Evolutionary conservation across 2,113 vertebrate genomes (phyloP).

Genomic region (Spermophilus dauricus): DNA sequence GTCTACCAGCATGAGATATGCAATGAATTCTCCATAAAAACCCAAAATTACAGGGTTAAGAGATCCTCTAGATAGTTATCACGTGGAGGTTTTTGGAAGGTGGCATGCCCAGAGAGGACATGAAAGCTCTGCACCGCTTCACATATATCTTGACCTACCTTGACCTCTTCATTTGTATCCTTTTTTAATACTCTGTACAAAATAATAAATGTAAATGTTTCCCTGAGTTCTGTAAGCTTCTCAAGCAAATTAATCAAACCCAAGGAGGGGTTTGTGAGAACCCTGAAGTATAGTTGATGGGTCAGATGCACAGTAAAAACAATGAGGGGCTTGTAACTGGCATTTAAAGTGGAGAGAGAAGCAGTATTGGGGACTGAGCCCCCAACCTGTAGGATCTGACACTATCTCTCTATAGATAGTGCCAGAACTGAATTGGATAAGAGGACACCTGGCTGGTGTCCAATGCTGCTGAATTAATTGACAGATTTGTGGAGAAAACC

Average conservation of each 20-base stretch:
- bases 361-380: background rate
- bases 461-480: background rate
- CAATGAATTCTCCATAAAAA: background rate
- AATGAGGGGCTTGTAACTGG: background rate
- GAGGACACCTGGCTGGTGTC: background rate
- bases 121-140: background rate
- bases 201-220: background rate
- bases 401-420: background rate
- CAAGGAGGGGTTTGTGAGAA: background rate
- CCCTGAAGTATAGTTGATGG: background rate
- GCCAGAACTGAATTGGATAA: background rate
- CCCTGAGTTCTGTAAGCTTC: background rate
- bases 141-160: background rate
- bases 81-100: background rate
- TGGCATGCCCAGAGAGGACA: background rate
- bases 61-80: background rate
- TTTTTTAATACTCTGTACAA: background rate
- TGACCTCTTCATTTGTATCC: background rate
- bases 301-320: background rate
- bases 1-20: background rate
- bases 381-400: background rate
- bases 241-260: background rate
- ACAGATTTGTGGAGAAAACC: background rate
- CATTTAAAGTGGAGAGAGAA: background rate
- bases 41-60: background rate